phyloP scores from a whole-genome alignment of 2,797 vertebrate species.

The Diplodus sargus region DNA sequence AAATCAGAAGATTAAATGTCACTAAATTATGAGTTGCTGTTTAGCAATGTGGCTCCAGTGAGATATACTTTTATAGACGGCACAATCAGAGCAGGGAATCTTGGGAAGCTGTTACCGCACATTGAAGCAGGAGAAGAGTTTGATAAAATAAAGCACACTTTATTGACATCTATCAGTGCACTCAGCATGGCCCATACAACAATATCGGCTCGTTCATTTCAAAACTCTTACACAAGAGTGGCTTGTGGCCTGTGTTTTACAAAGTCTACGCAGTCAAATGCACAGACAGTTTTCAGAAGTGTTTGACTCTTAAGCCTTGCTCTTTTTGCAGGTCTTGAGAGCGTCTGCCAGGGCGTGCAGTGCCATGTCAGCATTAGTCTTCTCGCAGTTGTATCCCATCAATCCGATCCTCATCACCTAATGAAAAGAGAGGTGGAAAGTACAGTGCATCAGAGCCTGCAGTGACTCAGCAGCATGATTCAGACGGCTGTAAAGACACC shows the following conservation, averaged over 20 bases:
- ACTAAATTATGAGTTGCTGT: background rate
- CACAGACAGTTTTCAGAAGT: conserved; percentile 15
- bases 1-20: background rate
- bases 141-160: conserved; percentile 73
- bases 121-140: conserved; percentile 30
- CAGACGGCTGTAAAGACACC: conserved; percentile 18
- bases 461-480: conserved; percentile 53
- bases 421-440: conserved; percentile 50
- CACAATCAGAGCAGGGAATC: conserved; percentile 14
- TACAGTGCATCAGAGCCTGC: conserved; percentile 26
- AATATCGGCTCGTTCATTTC: conserved; percentile 35
- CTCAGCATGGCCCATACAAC: conserved; percentile 23
- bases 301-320: conserved; percentile 81
- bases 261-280: conserved; percentile 27
- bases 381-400: conserved; percentile 95
- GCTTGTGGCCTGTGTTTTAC: conserved; percentile 12
- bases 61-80: conserved; percentile 1
- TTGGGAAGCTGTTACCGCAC: conserved; percentile 62
- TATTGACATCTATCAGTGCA: conserved; percentile 67
- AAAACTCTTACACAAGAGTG: conserved; percentile 31
- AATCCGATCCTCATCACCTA: conserved; percentile 95
- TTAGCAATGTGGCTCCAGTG: background rate
- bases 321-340: conserved; percentile 87
- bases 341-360: conserved; percentile 88
- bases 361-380: conserved; percentile 86